Percentiles rank a stretch among this genome's conserved stretches.
These are phyloP conservation scores for Cirrhinus molitorella DNA, from an alignment of 2,797 vertebrate species.

Conservation along the genomic window DNA sequence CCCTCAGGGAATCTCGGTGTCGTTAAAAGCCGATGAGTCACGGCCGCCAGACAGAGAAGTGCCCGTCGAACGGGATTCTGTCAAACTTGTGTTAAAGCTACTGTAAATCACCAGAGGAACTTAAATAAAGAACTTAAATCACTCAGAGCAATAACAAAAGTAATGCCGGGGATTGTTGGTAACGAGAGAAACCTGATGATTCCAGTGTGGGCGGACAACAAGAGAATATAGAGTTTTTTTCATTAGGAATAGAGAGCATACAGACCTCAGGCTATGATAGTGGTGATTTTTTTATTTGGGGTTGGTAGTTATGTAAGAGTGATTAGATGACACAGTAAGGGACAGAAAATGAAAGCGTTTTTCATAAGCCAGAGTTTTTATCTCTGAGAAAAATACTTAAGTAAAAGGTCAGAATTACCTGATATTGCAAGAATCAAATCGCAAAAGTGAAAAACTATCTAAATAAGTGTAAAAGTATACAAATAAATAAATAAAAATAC, in stretches of 20 bases:
- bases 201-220: background rate
- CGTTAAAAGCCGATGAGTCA: constrained; percentile 53
- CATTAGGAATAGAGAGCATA: background rate
- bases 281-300: background rate
- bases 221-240: background rate
- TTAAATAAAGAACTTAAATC: constrained; percentile 25
- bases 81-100: background rate
- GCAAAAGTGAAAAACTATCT: too few relatives aligned
- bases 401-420: background rate
- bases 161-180: background rate
- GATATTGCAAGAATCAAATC: background rate
- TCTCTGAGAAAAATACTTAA: background rate
- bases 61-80: background rate
- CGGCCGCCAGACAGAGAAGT: constrained; percentile 16
- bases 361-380: too few relatives aligned
- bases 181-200: constrained; percentile 9
- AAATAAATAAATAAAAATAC: too few relatives aligned
- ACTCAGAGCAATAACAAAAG: background rate
- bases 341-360: background rate
- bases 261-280: background rate
- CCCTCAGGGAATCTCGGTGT: constrained; percentile 48
- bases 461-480: too few relatives aligned
- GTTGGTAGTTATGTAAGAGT: background rate
- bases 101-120: constrained; percentile 5
- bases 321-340: background rate